phyloP scores from a whole-genome alignment of 2,888 invertebrate species.

The Heliconius erato region DNA sequence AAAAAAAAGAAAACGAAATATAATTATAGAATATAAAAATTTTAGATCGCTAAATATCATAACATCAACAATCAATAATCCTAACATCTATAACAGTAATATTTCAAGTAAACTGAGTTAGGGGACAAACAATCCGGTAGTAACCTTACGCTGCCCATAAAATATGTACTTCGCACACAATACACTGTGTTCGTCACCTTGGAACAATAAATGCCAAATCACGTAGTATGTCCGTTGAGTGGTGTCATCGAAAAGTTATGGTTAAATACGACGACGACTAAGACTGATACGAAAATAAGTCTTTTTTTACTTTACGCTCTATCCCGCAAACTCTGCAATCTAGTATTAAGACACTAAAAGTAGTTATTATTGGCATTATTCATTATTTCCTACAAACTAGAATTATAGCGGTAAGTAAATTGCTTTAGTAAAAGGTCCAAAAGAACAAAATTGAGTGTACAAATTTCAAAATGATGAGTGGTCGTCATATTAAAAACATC shows the following conservation, averaged over 20 bases:
- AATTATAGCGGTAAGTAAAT: background rate
- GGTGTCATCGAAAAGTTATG: background rate
- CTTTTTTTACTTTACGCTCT: too few species aligned
- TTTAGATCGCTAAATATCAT: background rate
- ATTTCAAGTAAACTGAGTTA: constrained; percentile 11
- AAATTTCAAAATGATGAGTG: background rate
- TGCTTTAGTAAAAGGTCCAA: background rate
- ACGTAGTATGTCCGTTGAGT: background rate
- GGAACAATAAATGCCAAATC: constrained; percentile 2
- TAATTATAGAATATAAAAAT: background rate
- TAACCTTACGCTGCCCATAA: background rate
- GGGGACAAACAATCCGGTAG: background rate
- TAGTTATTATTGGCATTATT: background rate
- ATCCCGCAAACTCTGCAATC: too few species aligned
- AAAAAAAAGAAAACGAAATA: background rate
- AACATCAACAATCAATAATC: background rate
- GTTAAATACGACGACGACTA: background rate
- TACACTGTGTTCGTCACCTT: constrained; percentile 14
- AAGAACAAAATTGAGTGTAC: background rate
- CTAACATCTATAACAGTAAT: background rate
- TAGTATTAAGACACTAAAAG: background rate
- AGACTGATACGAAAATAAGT: background rate
- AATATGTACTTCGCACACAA: constrained; percentile 8
- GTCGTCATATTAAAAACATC: background rate
- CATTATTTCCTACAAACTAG: background rate